Percentiles rank a stretch among this genome's conserved stretches.
Conservation (phyloP, 2,888 invertebrate species). For the Cyrtodaria siliqua region DNA sequence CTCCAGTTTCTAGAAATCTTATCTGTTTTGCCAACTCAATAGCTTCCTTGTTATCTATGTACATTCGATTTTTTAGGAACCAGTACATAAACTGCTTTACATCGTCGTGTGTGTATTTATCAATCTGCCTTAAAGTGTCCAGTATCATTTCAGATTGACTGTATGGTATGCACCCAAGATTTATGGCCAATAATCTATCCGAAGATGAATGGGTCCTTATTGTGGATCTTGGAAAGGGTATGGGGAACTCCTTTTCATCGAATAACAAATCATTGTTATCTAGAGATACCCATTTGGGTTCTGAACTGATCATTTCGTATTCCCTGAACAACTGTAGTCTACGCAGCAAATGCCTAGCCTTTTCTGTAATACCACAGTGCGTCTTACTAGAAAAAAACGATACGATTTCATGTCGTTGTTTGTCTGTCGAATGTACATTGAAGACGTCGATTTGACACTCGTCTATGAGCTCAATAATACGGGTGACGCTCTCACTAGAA, state of each 20-base stretch:
- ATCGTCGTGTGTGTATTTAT: background rate
- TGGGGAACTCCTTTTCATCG: constrained; percentile 1
- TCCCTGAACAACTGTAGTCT: constrained; percentile 11
- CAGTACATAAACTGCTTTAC: constrained; percentile 6
- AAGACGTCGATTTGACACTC: too few species aligned
- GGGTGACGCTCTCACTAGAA: too few species aligned
- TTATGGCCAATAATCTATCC: constrained; percentile 1
- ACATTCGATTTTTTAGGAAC: background rate
- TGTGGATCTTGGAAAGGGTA: background rate
- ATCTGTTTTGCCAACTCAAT: background rate
- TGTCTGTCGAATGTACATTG: too few species aligned
- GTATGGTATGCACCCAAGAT: background rate
- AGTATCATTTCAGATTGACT: background rate
- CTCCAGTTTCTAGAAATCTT: background rate
- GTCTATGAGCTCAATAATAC: too few species aligned
- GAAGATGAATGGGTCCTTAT: too few species aligned
- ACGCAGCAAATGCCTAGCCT: too few species aligned
- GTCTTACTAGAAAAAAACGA: too few species aligned
- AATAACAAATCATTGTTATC: background rate
- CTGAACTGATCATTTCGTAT: background rate
- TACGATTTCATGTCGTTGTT: too few species aligned
- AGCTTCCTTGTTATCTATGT: background rate
- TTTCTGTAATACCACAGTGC: too few species aligned
- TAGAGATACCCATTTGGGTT: background rate
- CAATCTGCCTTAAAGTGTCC: background rate